Base-by-base conservation (phyloP, 2,888 invertebrate genomes). In the Peribatodes rhomboidaria region DNA sequence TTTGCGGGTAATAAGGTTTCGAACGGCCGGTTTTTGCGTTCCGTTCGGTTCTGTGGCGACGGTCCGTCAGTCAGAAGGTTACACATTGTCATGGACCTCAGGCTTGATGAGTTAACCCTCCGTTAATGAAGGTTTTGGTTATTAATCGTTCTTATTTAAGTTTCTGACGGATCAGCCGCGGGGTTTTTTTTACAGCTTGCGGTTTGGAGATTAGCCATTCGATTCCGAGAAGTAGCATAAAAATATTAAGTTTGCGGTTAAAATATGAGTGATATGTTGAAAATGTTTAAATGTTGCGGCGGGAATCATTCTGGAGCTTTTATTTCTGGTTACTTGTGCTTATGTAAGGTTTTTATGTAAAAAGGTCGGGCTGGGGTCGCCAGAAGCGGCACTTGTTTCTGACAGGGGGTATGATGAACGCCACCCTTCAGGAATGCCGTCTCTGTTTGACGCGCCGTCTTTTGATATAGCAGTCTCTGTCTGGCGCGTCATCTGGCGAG, bases 81-180 rank as follows among this genome's bases (percentile, higher is more conserved):
- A 79, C 78, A 81, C 82, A 81, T 85, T 87, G 87, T 86, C 86
- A 80, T 81, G 78, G 78, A 74, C 71, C 74, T 76, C 71, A 71
- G 75, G 71, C 80, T 74, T 89, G 88, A 89, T 87, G 88, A 88
- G 87, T 79, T 84, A 79, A 82, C 84, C 85, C 83, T 81, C 84
- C 80, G 82, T 80, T 90, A 92, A 92, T 92, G 89, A 89, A 88
- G 83, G 77, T 70, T 74, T 75, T 73, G 78, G 81, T 87, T 87
- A 86, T 89, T 90, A 90, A 92, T 92, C 86, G 88, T 81, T 86
- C 87, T 87, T 88, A 88, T 90, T 89, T 85, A 87, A 88, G 88
- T 86, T 85, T 82, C 79, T 84, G 80, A 79, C 75, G 78, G 81
- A 82, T 82, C 78, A 79, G 78, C 81, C 79, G 81, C 83, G 83